Conservation (phyloP, 2,888 invertebrate genomes). For the Nymphalis c-album region DNA sequence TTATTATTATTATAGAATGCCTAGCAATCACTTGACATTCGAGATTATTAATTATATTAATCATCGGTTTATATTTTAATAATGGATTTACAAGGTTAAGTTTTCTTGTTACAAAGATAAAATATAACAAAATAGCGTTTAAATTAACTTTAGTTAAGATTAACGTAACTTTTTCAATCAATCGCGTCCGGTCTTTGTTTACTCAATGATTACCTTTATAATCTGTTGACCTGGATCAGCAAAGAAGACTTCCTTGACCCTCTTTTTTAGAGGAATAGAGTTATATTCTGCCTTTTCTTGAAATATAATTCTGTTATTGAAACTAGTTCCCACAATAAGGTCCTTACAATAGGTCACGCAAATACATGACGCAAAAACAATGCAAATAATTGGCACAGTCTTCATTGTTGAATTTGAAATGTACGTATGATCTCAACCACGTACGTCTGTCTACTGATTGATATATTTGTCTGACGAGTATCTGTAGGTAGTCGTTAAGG, state of each 20-base stretch:
- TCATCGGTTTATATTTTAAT: too few species aligned
- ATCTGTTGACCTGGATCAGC: slow-evolving; percentile 73
- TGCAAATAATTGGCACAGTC: slow-evolving; percentile 53
- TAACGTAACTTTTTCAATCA: too few species aligned
- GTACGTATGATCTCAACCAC: slow-evolving; percentile 52
- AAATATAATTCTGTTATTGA: slow-evolving; percentile 65
- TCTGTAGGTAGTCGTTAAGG: slow-evolving; percentile 35
- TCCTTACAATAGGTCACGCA: slow-evolving; percentile 64
- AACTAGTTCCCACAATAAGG: slow-evolving; percentile 72
- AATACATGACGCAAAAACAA: slow-evolving; percentile 58
- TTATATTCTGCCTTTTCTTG: slow-evolving; percentile 73
- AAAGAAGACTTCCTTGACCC: slow-evolving; percentile 73
- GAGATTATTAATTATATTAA: too few species aligned
- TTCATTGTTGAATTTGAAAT: slow-evolving; percentile 57
- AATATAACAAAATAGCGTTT: too few species aligned
- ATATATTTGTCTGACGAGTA: slow-evolving; percentile 33
- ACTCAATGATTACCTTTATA: slow-evolving; percentile 61
- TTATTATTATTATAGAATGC: too few species aligned
- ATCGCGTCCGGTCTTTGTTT: too few species aligned
- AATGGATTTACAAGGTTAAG: too few species aligned
- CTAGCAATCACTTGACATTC: too few species aligned
- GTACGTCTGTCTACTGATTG: slow-evolving; percentile 54
- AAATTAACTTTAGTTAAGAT: too few species aligned
- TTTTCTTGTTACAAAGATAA: too few species aligned
- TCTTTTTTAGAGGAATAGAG: slow-evolving; percentile 71